These are phyloP conservation scores for Patella ulyssiponensis DNA, from an alignment of 2,888 invertebrate genomes.

Conservation along the genomic window DNA sequence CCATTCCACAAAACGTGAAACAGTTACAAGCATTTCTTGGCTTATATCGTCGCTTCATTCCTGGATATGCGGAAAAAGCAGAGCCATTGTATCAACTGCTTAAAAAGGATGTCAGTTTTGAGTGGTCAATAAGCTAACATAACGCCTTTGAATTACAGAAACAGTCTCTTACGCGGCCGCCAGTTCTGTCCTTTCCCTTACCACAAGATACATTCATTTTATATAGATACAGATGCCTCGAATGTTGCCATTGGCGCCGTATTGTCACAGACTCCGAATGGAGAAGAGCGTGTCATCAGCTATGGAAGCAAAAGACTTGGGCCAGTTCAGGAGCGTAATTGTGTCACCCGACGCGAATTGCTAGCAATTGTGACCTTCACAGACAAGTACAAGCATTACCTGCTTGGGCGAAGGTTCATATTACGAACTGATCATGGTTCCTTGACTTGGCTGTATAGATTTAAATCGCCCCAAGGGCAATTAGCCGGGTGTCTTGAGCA, in stretches of 20 bases:
- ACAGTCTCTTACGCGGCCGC: neutral
- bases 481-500: constrained; percentile 20
- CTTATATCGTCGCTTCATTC: constrained; percentile 16
- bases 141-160: constrained; percentile 8
- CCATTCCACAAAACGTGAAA: neutral
- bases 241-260: constrained; percentile 14
- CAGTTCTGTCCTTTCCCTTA: constrained; percentile 15
- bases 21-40: constrained; percentile 12
- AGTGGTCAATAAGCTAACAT: neutral
- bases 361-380: constrained; percentile 22
- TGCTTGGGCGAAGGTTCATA: constrained; percentile 13
- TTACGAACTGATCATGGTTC: too few relatives aligned
- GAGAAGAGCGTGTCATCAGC: constrained; percentile 13
- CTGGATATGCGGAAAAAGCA: constrained; percentile 6
- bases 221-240: constrained; percentile 23
- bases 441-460: too few relatives aligned
- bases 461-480: constrained; percentile 23
- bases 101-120: neutral
- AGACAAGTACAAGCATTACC: constrained; percentile 19
- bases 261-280: constrained; percentile 19
- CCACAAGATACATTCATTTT: constrained; percentile 8
- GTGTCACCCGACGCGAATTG: constrained; percentile 25
- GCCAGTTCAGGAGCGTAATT: constrained; percentile 19
- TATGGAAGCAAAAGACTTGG: constrained; percentile 18
- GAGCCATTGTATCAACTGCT: constrained; percentile 8